Evolutionary conservation across 2,888 invertebrate species (phyloP).

Genomic region (Cistogaster globosa): DNA sequence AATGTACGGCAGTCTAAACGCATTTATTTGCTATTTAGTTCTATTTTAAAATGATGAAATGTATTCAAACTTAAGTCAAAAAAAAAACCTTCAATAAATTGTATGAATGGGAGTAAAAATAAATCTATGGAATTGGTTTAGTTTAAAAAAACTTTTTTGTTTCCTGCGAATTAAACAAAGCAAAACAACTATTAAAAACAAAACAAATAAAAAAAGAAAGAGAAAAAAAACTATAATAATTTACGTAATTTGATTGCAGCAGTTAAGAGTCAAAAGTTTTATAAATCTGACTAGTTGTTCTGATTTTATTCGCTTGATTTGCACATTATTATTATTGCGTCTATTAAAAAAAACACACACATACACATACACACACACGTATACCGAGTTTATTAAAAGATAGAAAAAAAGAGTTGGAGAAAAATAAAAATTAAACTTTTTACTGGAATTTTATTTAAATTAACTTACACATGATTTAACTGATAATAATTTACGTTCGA

Average conservation of each 20-base stretch:
- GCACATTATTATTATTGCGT: slow-evolving; percentile 65
- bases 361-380: neutral
- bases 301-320: slow-evolving; percentile 69
- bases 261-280: slow-evolving; percentile 70
- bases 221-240: slow-evolving; percentile 60
- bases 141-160: slow-evolving; percentile 64
- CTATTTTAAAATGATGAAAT: slow-evolving; percentile 59
- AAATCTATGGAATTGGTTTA: slow-evolving; percentile 64
- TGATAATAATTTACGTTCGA: slow-evolving; percentile 56
- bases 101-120: slow-evolving; percentile 45
- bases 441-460: slow-evolving; percentile 49
- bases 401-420: neutral
- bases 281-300: slow-evolving; percentile 67
- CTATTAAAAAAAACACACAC: slow-evolving; percentile 49
- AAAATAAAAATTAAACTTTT: slow-evolving; percentile 40
- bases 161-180: slow-evolving; percentile 59
- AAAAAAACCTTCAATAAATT: slow-evolving; percentile 28
- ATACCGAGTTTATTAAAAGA: neutral
- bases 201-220: slow-evolving; percentile 10
- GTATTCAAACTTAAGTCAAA: slow-evolving; percentile 38
- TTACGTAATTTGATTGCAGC: slow-evolving; percentile 71
- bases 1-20: slow-evolving; percentile 48
- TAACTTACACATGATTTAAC: slow-evolving; percentile 65
- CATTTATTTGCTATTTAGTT: slow-evolving; percentile 65
- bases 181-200: slow-evolving; percentile 66